phyloP scores from a whole-genome alignment of 2,797 vertebrate genomes.

The Acrocephalus scirpaceus region DNA sequence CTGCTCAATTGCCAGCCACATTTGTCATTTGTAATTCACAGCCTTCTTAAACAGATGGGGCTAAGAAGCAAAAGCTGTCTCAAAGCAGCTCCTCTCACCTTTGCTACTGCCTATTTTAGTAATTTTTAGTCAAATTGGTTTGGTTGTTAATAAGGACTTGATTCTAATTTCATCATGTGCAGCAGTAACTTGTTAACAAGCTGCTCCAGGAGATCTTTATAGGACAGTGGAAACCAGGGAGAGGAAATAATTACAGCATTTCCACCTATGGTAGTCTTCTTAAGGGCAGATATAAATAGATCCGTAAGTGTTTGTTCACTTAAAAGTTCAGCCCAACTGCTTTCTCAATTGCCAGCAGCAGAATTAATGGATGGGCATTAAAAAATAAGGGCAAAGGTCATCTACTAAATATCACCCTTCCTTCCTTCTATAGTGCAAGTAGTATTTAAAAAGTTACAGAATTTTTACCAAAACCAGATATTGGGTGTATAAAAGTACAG shows the following conservation, averaged over 20 bases:
- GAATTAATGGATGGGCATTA: not conserved
- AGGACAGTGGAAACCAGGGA: slow-evolving; percentile 47
- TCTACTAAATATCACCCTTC: not conserved
- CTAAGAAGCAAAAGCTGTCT: slow-evolving; percentile 36
- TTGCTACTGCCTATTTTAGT: not conserved
- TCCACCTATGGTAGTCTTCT: slow-evolving; percentile 63
- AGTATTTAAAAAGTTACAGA: not conserved
- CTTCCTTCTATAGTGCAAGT: not conserved
- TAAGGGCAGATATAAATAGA: slow-evolving; percentile 72
- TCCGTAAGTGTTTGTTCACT: slow-evolving; percentile 41
- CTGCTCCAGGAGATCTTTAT: slow-evolving; percentile 40
- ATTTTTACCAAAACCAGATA: slow-evolving; percentile 31
- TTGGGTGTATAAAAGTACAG: not conserved
- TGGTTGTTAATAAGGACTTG: not conserved
- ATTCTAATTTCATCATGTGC: not conserved
- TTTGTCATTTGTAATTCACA: slow-evolving; percentile 49
- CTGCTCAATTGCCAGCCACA: not conserved
- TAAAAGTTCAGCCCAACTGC: slow-evolving; percentile 27
- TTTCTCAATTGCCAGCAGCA: slow-evolving; percentile 37
- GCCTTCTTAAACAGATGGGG: slow-evolving; percentile 25
- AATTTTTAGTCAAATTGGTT: not conserved
- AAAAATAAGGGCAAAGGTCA: not conserved
- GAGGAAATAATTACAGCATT: slow-evolving; percentile 63
- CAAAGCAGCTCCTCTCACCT: not conserved
- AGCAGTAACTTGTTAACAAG: slow-evolving; percentile 39